phyloP scores from a whole-genome alignment of 2,888 invertebrate species.

The Leptopilina syphax region DNA sequence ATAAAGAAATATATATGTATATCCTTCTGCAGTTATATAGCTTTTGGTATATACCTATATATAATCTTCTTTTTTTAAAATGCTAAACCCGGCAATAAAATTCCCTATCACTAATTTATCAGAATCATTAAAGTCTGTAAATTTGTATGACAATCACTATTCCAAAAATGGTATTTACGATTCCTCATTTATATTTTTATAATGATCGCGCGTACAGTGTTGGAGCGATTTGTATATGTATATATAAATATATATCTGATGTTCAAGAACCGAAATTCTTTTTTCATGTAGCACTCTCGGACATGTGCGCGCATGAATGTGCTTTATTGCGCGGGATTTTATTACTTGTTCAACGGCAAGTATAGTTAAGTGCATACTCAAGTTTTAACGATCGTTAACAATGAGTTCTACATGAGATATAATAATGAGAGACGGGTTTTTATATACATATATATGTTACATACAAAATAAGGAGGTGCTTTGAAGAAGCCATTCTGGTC shows the following conservation, averaged over 20 bases:
- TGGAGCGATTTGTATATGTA: background rate
- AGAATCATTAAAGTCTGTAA: constrained; percentile 23
- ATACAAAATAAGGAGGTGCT: constrained; percentile 13
- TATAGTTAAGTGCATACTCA: constrained; percentile 39
- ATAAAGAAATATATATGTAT: constrained; percentile 17
- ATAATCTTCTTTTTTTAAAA: background rate
- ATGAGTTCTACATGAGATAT: constrained; percentile 45
- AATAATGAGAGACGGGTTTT: constrained; percentile 46
- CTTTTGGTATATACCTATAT: too few relatives aligned
- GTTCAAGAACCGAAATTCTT: constrained; percentile 20
- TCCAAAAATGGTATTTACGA: constrained; percentile 40
- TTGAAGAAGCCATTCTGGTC: constrained; percentile 41
- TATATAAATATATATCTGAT: too few relatives aligned
- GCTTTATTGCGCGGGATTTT: constrained; percentile 36
- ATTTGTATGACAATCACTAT: constrained; percentile 33
- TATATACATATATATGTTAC: constrained; percentile 28
- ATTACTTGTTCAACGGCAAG: constrained; percentile 36
- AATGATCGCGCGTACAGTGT: background rate
- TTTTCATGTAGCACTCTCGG: constrained; percentile 18
- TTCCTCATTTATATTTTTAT: constrained; percentile 32
- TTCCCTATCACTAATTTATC: constrained; percentile 28
- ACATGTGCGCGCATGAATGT: constrained; percentile 28
- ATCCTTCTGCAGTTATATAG: background rate
- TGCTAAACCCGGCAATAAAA: background rate
- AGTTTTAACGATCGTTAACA: constrained; percentile 49